These are phyloP conservation scores for Cryptocheilus praepositus DNA, from an alignment of 2,888 invertebrate genomes.

Conservation along the genomic window DNA sequence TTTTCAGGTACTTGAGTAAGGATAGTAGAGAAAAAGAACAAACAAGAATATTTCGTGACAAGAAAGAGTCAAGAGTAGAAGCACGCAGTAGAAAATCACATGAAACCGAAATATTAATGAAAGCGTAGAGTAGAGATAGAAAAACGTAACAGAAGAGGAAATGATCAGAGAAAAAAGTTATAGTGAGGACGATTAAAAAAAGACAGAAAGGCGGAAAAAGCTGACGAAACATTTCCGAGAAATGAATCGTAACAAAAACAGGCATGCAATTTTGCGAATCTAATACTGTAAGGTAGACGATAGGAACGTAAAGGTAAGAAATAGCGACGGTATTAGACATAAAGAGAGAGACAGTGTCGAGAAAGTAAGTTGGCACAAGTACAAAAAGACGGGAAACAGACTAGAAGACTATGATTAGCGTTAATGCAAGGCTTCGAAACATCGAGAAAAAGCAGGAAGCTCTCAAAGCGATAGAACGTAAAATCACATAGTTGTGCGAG, in stretches of 20 bases:
- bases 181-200: not conserved
- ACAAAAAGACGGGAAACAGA: conserved; percentile 9
- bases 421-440: conserved; percentile 12
- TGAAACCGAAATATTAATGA: conserved; percentile 1
- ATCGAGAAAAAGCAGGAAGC: conserved; percentile 7
- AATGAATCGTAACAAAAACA: conserved; percentile 48
- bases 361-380: conserved; percentile 6
- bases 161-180: conserved; percentile 12
- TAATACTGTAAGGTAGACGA: conserved; percentile 60
- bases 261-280: conserved; percentile 52
- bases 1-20: conserved; percentile 1
- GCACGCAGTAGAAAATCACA: conserved; percentile 24
- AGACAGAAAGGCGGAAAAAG: not conserved
- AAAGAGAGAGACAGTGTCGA: conserved; percentile 1
- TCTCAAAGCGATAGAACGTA: conserved; percentile 12
- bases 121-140: conserved; percentile 2
- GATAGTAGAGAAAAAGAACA: not conserved
- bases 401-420: conserved; percentile 16
- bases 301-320: conserved; percentile 16
- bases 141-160: not conserved
- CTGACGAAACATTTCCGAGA: conserved; percentile 17
- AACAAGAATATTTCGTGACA: not conserved
- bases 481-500: conserved; percentile 10
- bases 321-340: not conserved
- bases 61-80: no score